These are phyloP conservation scores for Hippopotamyrus pictus DNA, from an alignment of 2,797 vertebrate species.

Conservation along the genomic window DNA sequence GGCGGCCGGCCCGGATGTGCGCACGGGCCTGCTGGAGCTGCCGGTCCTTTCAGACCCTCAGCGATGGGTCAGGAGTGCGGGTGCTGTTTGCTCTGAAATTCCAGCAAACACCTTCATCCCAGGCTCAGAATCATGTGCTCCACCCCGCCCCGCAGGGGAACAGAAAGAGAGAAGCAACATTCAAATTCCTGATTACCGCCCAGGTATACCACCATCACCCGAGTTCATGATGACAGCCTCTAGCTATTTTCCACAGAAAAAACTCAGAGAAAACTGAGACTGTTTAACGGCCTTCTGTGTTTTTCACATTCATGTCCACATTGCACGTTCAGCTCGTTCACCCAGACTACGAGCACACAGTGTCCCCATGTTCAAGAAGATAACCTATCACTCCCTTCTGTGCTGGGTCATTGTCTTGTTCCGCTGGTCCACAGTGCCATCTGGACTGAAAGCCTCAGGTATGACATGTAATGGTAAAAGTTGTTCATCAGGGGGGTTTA, in stretches of 20 bases:
- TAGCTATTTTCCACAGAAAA: conserved; percentile 37
- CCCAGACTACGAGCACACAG: background rate
- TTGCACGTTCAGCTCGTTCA: background rate
- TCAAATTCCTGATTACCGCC: conserved; percentile 31
- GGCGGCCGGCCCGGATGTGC: background rate
- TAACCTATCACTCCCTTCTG: background rate
- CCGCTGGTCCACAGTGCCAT: background rate
- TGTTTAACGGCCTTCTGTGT: conserved; percentile 14
- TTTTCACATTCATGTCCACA: background rate
- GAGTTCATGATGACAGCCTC: conserved; percentile 35
- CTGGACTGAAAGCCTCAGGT: background rate
- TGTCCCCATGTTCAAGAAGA: background rate
- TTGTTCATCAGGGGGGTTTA: background rate
- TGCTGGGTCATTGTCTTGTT: background rate
- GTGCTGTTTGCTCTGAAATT: background rate
- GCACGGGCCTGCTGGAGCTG: background rate
- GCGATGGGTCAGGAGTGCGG: background rate
- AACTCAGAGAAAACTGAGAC: conserved; percentile 31
- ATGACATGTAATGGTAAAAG: background rate
- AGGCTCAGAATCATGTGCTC: background rate
- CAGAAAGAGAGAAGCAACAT: conserved; percentile 20
- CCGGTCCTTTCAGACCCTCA: background rate
- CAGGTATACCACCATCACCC: conserved; percentile 31
- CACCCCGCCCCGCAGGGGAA: conserved; percentile 20
- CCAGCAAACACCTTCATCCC: background rate